Percentiles rank a stretch among this genome's conserved stretches.
Evolutionary conservation across 2,888 invertebrate species (phyloP).

Genomic region (Drosophila ezoana): DNA sequence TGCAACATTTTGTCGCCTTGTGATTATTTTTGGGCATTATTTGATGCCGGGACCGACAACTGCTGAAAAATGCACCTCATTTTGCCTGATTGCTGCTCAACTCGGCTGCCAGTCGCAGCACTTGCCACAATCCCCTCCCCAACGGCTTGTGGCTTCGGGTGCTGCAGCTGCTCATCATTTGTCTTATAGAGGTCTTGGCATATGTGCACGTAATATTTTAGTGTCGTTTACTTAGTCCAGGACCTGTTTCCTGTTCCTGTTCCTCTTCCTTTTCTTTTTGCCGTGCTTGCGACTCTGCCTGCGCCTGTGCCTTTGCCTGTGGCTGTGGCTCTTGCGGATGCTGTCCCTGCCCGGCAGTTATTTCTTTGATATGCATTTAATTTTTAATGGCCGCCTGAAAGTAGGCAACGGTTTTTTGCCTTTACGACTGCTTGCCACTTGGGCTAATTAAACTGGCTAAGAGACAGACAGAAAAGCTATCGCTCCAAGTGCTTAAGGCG

Average conservation of each 20-base stretch:
- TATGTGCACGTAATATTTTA: slow-evolving; percentile 75
- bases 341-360: slow-evolving; percentile 39
- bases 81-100: slow-evolving; percentile 73
- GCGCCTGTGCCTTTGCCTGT: slow-evolving; percentile 1
- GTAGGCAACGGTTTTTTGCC: slow-evolving; percentile 60
- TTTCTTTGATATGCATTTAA: slow-evolving; percentile 68
- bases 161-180: slow-evolving; percentile 36
- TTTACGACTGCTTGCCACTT: slow-evolving; percentile 63
- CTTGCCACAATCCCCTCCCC: neutral
- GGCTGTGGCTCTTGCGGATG: slow-evolving; percentile 6
- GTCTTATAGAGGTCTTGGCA: slow-evolving; percentile 51
- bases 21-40: slow-evolving; percentile 73
- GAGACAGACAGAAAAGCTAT: slow-evolving; percentile 26
- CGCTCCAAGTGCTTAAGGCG: slow-evolving; percentile 17
- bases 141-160: slow-evolving; percentile 21
- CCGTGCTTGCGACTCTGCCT: slow-evolving; percentile 1
- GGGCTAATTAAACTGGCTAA: slow-evolving; percentile 68
- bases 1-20: slow-evolving; percentile 76
- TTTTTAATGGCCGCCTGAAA: slow-evolving; percentile 72
- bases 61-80: slow-evolving; percentile 67
- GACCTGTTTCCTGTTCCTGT: slow-evolving; percentile 12
- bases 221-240: slow-evolving; percentile 59
- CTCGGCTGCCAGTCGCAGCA: slow-evolving; percentile 14
- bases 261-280: slow-evolving; percentile 1
- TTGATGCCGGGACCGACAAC: slow-evolving; percentile 41